phyloP scores from a whole-genome alignment of 2,113 vertebrate genomes.

The Ceyx margarethae region DNA sequence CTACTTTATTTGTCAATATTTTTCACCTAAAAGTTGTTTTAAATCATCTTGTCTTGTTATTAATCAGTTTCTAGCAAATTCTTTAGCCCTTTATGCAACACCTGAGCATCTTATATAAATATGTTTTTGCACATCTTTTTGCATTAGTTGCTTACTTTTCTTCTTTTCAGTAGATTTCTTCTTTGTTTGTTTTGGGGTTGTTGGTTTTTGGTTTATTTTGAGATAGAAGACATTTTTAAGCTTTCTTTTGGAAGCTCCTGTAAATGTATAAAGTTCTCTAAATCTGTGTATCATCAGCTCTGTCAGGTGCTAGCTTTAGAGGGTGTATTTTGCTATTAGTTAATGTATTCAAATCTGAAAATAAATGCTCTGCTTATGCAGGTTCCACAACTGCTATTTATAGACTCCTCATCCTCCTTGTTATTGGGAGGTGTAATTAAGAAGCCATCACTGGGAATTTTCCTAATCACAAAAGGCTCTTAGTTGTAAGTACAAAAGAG shows the following conservation, averaged over 20 bases:
- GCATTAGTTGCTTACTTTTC: not conserved
- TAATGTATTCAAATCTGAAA: conserved; percentile 34
- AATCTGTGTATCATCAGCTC: not conserved
- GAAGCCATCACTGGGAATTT: conserved; percentile 29
- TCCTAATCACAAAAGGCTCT: conserved; percentile 43
- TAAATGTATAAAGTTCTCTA: not conserved
- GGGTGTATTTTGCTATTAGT: not conserved
- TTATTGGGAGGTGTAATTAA: conserved; percentile 38
- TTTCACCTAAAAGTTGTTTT: not conserved
- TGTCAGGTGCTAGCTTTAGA: not conserved
- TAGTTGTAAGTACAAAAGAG: not conserved
- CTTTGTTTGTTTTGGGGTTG: not conserved
- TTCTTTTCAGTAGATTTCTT: not conserved
- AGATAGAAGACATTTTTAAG: not conserved
- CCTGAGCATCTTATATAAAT: not conserved
- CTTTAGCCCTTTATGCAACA: not conserved
- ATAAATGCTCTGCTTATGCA: conserved; percentile 20
- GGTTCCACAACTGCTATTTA: not conserved
- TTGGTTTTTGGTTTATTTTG: not conserved
- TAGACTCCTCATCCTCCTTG: not conserved
- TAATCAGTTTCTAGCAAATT: not conserved
- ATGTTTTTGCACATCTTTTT: not conserved
- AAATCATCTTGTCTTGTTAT: not conserved
- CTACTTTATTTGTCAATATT: not conserved
- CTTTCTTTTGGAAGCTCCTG: not conserved